Base-by-base conservation (phyloP, 1,140 invertebrate genomes). In the Nebria ingens region DNA sequence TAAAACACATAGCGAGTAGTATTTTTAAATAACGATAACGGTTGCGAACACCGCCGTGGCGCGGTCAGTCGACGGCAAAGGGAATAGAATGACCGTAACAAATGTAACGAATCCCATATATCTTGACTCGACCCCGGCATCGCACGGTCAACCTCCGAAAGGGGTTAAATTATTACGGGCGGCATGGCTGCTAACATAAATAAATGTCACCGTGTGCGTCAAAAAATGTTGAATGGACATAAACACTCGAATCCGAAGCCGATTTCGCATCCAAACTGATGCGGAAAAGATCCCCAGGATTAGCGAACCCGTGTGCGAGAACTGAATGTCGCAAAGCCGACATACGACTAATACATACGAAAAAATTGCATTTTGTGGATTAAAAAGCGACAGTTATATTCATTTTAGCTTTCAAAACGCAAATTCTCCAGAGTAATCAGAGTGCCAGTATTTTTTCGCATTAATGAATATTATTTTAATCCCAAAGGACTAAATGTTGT, bases 401-500 rank as follows among this genome's bases (percentile, higher is more conserved):
- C 40, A 45, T 45, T 45, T 45, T 17, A 45, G 40, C 17, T 45
- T 45, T 45, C 9, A 45, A 45, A 45, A 45, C 40, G 40, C 40
- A 45, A 45, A 45, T 45, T 17, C 40, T 11, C 40, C 17, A 3
- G 40, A 45, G 40, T 45, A 45, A 45, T 45, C 40, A 45, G n/a
- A n/a, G 40, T 45, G 40, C 40, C 40, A 45, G 40, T 45, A 9
- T 45, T 45, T 45, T 45, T 45, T 45, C n/a, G n/a, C n/a, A 45
- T 45, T 45, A 45, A 45, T 45, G 40, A 17, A 45, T 45, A 17
- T 45, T 17, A 45, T 45, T 45, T 45, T 9, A 45, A 34, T n/a
- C n/a, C n/a, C n/a, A n/a, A n/a, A n/a, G n/a, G n/a, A n/a, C n/a
- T n/a, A n/a, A n/a, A n/a, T n/a, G n/a, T n/a, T n/a, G n/a, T n/a